phyloP scores from a whole-genome alignment of 2,113 vertebrate species.

The Anguilla rostrata region DNA sequence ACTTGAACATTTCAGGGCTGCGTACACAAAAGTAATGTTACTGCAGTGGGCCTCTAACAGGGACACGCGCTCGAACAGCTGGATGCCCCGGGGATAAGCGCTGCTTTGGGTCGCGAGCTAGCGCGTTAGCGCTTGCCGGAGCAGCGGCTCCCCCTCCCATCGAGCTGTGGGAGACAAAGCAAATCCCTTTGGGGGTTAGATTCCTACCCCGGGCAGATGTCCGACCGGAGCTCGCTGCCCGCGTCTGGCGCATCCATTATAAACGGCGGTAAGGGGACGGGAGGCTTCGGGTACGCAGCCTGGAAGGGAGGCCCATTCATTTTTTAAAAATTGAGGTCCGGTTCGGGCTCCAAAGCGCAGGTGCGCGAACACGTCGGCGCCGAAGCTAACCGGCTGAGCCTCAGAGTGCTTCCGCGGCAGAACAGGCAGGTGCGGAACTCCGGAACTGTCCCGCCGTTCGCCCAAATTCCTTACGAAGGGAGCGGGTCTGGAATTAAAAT shows the following conservation, averaged over 20 bases:
- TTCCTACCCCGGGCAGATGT: slow-evolving; percentile 58
- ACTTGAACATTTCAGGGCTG: no score
- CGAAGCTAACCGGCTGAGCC: not conserved
- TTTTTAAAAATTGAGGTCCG: not conserved
- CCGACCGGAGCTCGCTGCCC: slow-evolving; percentile 53
- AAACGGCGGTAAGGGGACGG: slow-evolving; percentile 5
- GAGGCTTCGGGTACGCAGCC: not conserved
- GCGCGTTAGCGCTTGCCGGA: no score
- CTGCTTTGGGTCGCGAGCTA: no score
- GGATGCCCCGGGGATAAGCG: no score
- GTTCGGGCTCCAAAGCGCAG: no score
- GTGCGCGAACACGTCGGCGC: not conserved
- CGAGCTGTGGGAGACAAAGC: slow-evolving; percentile 42
- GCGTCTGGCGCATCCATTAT: slow-evolving; percentile 40
- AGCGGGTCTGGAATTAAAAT: no score
- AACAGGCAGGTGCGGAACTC: no score
- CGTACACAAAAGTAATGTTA: no score
- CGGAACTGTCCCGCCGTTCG: no score
- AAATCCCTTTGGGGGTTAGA: slow-evolving; percentile 50
- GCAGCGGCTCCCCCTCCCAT: no score
- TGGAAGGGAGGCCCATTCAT: not conserved
- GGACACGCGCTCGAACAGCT: not conserved
- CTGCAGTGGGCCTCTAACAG: not conserved
- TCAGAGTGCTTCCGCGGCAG: not conserved
- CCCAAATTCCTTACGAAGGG: no score